Evolutionary conservation across 2,113 vertebrate genomes (phyloP), one percentile per base, ranked within the genome.

Genomic region (Pitta sordida): DNA sequence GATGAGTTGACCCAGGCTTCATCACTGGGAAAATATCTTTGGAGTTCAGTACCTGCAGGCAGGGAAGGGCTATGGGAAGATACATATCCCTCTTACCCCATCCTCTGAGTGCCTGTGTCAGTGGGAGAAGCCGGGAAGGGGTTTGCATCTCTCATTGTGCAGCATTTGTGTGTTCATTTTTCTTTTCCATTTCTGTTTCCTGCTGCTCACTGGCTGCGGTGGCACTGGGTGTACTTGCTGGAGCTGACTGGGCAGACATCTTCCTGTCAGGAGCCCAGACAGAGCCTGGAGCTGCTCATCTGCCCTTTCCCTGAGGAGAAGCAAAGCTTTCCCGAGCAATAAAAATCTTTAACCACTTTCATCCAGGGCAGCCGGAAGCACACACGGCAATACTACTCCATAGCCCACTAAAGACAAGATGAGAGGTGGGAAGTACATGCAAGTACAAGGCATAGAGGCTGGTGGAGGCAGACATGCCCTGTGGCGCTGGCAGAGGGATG

Each of bases 341-440:
- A 85, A 88, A 84, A 69, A 20, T 29, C 70, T 19, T 85, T 32
- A 52, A 13, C 20, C 44, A 34, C 32, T 59, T 87, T 83, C 48
- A 74, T 83, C 55, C 65, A 56, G 88, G 52, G 39, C n/a, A 89
- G 62, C 39, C 52, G 56, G 53, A 43, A 75, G 56, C 16, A 82
- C 3, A 1, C 0, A 1, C 55, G 55, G 79, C 64, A 69, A 5
- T 21, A 30, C 14, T 11, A 37, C 13, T 80, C 29, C 18, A 30
- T 18, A 83, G 53, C 59, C 44, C 1, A 6, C 44, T 68, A 36
- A n/a, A n/a, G n/a, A n/a, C n/a, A 39, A 49, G 5, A 24, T 3
- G 11, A 44, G 56, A 74, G 49, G 29, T 0, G 6, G 60, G n/a
- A 65, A 68, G 30, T 16, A 6, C 0, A 0, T 75, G 69, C 22